Percentiles rank a stretch among this genome's conserved stretches.
These are phyloP conservation scores for Andrena bucephala DNA, from an alignment of 2,888 invertebrate genomes.

Conservation along the genomic window DNA sequence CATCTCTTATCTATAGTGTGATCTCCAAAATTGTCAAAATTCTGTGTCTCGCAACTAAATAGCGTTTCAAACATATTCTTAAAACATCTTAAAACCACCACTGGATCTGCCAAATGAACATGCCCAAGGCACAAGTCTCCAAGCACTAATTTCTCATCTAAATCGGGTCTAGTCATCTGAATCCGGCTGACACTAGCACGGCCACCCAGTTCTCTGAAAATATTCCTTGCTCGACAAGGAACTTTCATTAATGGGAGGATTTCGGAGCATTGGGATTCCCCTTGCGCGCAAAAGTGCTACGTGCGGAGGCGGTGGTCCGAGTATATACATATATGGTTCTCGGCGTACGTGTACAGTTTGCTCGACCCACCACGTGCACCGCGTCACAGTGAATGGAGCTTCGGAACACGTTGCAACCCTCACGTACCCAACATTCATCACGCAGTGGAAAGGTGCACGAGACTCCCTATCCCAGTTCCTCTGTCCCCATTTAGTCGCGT, in stretches of 20 bases:
- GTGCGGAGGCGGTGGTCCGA: not conserved
- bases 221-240: not conserved
- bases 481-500: conserved; percentile 4
- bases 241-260: not conserved
- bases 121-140: too few relatives aligned
- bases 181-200: not conserved
- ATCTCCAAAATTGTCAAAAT: too few relatives aligned
- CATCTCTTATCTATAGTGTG: too few relatives aligned
- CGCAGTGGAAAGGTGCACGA: conserved; percentile 4
- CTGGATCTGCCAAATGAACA: too few relatives aligned
- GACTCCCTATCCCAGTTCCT: conserved; percentile 9
- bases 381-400: conserved; percentile 32
- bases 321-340: not conserved
- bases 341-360: not conserved
- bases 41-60: too few relatives aligned
- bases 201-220: not conserved
- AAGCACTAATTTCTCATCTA: too few relatives aligned
- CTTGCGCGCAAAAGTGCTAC: not conserved
- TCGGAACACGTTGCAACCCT: conserved; percentile 21
- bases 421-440: conserved; percentile 22
- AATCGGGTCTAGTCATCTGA: too few relatives aligned
- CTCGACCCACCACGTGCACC: not conserved
- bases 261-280: not conserved
- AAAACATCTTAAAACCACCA: too few relatives aligned
- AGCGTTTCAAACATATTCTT: too few relatives aligned